A percentile compares a stretch with the other conserved stretches of the same genome.
phyloP scores from a whole-genome alignment of 2,888 invertebrate species.

The Pyrgus malvae region DNA sequence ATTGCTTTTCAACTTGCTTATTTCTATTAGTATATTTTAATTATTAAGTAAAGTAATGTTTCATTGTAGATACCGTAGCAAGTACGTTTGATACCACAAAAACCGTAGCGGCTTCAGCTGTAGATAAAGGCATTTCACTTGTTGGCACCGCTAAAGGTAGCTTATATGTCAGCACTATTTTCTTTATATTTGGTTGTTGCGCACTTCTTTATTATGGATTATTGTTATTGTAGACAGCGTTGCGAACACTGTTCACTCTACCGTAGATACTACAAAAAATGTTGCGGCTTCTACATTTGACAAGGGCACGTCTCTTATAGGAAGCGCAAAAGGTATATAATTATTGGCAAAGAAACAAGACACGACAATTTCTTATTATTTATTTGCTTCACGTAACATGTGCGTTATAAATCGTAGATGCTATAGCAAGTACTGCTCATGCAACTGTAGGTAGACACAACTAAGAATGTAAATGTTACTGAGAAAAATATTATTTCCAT shows the following conservation, averaged over 20 bases:
- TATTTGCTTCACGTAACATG: neutral
- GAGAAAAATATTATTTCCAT: no score
- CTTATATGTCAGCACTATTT: neutral
- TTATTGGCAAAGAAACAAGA: neutral
- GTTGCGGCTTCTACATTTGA: slow-evolving; percentile 51
- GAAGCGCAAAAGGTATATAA: slow-evolving; percentile 51
- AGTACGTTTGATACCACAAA: slow-evolving; percentile 54
- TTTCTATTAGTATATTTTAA: neutral
- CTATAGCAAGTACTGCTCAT: slow-evolving; percentile 48
- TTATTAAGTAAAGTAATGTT: neutral
- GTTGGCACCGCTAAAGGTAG: slow-evolving; percentile 55
- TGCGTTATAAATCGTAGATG: slow-evolving; percentile 44
- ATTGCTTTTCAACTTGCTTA: neutral
- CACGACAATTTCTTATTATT: neutral
- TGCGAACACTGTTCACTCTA: slow-evolving; percentile 47
- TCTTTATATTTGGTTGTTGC: neutral
- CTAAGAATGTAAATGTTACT: slow-evolving; percentile 51
- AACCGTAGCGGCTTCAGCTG: slow-evolving; percentile 40
- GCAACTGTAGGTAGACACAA: slow-evolving; percentile 50
- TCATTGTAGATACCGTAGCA: slow-evolving; percentile 52
- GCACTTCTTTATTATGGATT: neutral
- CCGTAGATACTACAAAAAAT: slow-evolving; percentile 60
- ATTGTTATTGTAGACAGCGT: slow-evolving; percentile 44
- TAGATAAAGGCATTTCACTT: slow-evolving; percentile 40
- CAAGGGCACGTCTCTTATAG: slow-evolving; percentile 47